Conservation (phyloP, 1,140 invertebrate species). For the Belonocnema kinseyi region DNA sequence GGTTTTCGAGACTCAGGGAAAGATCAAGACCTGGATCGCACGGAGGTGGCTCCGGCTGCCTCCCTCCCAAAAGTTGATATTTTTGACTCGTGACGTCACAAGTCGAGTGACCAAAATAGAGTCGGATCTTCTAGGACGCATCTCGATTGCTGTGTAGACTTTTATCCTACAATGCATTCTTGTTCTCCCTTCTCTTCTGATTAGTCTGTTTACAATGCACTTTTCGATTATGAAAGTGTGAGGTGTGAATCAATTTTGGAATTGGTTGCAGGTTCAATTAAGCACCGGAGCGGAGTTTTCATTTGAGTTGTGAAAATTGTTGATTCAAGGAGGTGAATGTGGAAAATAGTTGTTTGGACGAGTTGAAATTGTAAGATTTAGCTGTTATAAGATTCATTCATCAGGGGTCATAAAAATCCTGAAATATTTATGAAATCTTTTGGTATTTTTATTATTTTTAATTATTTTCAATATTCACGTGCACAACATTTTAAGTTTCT, state of each 20-base stretch:
- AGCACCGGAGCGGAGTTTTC: no score
- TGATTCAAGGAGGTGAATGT: no score
- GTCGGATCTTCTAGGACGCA: slow-evolving; percentile 67
- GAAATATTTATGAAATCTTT: no score
- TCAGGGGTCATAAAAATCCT: no score
- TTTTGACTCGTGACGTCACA: slow-evolving; percentile 72
- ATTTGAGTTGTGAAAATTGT: no score
- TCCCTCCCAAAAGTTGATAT: slow-evolving; percentile 70
- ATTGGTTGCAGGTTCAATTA: no score
- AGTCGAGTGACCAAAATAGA: slow-evolving; percentile 70
- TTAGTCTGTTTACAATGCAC: slow-evolving; percentile 59
- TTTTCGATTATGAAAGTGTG: not conserved
- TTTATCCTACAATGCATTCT: slow-evolving; percentile 48
- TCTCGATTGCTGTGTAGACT: slow-evolving; percentile 40
- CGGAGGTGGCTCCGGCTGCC: slow-evolving; percentile 57
- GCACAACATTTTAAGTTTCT: no score
- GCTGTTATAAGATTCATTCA: no score
- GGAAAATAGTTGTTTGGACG: no score
- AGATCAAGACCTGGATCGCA: slow-evolving; percentile 67
- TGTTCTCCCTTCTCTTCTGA: slow-evolving; percentile 29
- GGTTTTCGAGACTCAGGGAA: slow-evolving; percentile 69
- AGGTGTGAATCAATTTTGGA: not conserved
- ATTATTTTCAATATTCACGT: no score
- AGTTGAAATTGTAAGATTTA: no score
- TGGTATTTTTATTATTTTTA: no score